Evolutionary conservation across 2,888 invertebrate genomes (phyloP).

Genomic region (Dugesia japonica): DNA sequence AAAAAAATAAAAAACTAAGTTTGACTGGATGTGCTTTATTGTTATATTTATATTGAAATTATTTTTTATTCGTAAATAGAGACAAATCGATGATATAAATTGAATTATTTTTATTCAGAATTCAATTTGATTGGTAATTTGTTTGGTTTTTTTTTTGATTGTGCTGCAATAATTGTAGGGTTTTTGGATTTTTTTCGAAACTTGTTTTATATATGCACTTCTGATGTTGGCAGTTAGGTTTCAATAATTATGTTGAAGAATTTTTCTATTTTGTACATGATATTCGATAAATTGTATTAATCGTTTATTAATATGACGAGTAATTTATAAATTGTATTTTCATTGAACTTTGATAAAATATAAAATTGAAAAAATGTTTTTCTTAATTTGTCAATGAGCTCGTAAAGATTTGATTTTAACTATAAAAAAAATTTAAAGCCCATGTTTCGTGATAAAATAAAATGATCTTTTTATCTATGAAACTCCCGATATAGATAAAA

Average conservation of each 20-base stretch:
- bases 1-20: background rate
- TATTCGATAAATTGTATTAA: background rate
- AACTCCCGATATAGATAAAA: too few species aligned
- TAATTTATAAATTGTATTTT: background rate
- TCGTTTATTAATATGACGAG: background rate
- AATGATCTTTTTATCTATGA: too few species aligned
- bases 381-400: too few species aligned
- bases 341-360: constrained; percentile 13
- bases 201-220: too few species aligned
- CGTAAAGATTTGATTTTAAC: too few species aligned
- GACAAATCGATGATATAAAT: background rate
- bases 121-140: background rate
- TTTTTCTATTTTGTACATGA: constrained; percentile 1
- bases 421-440: too few species aligned
- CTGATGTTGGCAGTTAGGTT: too few species aligned
- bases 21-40: constrained; percentile 3
- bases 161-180: background rate
- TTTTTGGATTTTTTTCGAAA: too few species aligned
- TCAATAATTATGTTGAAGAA: background rate
- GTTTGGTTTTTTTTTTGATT: too few species aligned
- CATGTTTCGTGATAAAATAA: too few species aligned
- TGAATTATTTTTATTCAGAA: background rate
- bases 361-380: too few species aligned
- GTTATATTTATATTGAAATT: background rate
- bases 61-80: background rate